phyloP scores from a whole-genome alignment of 64 coral and sea anemone species.

The Montipora sp. region DNA sequence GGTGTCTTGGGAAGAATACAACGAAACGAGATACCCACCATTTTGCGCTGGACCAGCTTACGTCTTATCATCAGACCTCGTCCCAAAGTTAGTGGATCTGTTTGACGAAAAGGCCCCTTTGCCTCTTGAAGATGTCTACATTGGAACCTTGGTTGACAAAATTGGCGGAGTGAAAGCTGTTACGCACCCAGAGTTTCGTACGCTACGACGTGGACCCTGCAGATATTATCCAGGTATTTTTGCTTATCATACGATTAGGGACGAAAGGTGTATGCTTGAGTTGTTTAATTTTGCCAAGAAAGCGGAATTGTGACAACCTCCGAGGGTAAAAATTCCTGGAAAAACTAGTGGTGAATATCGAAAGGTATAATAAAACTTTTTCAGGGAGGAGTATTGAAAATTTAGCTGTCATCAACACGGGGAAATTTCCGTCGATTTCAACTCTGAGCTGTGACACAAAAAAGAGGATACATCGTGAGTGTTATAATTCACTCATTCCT shows the following conservation, averaged over 20 bases:
- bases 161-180: background rate
- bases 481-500: no score
- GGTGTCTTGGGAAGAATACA: background rate
- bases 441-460: no score
- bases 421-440: no score
- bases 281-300: background rate
- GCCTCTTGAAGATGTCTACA: constrained; percentile 16
- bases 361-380: no score
- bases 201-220: background rate
- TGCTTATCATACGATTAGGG: background rate
- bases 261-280: background rate
- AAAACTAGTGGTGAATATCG: no score
- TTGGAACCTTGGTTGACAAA: background rate
- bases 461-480: no score
- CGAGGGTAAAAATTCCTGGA: no score
- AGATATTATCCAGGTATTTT: background rate
- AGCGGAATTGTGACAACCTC: no score
- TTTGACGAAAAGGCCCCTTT: background rate
- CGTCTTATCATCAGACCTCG: background rate
- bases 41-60: background rate
- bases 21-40: background rate
- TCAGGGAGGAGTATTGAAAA: no score
- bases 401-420: no score
- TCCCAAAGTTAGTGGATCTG: background rate
- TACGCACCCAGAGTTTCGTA: background rate